Conservation (phyloP, 2,113 vertebrate genomes). For the Erythrolamprus reginae region DNA sequence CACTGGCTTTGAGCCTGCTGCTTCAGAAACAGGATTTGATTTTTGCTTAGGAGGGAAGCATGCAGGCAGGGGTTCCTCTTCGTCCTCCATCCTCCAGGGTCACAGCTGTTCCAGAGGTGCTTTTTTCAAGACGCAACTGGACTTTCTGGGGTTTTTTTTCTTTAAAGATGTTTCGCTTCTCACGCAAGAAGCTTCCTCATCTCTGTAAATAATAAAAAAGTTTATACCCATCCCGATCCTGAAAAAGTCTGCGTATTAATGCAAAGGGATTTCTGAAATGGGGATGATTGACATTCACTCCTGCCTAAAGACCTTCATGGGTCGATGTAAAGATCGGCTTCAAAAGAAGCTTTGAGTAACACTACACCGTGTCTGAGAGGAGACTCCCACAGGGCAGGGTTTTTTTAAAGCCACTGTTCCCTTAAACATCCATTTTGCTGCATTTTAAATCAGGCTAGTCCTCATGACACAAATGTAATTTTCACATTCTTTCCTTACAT, state of each 20-base stretch:
- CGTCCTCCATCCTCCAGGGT: no score
- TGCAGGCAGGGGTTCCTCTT: no score
- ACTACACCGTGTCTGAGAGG: not conserved
- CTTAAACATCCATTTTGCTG: not conserved
- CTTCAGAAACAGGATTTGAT: not conserved
- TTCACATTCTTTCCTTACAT: not conserved
- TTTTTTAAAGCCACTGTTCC: not conserved
- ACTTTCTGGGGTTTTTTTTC: no score
- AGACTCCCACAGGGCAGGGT: not conserved
- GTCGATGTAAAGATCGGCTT: not conserved
- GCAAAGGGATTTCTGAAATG: not conserved
- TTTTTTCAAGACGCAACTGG: no score
- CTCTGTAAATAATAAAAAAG: no score
- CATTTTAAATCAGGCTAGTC: not conserved
- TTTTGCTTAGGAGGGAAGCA: not conserved
- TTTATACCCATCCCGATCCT: not conserved
- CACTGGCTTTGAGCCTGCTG: slow-evolving; percentile 10
- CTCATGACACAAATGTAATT: not conserved
- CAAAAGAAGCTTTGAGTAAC: not conserved
- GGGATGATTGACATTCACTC: not conserved
- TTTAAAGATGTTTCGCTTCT: no score
- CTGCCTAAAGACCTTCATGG: not conserved
- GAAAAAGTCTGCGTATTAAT: not conserved
- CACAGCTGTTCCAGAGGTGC: no score
- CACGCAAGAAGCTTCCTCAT: no score